phyloP scores from a whole-genome alignment of 2,113 vertebrate genomes.

The Heterocephalus glaber region DNA sequence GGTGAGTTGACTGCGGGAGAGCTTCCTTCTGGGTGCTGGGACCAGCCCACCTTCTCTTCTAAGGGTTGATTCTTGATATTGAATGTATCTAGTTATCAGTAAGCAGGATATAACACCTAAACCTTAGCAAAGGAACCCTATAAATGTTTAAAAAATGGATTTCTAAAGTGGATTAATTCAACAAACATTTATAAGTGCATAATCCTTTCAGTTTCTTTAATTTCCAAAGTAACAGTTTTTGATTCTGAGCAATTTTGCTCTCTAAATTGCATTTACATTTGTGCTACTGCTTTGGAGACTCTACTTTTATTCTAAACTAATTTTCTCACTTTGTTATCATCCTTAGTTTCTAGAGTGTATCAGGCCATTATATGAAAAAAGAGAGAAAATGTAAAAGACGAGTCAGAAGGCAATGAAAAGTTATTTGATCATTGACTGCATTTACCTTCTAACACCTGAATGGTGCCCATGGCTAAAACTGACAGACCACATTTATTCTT shows the following conservation, averaged over 20 bases:
- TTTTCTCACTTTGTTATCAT: neutral
- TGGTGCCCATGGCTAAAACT: neutral
- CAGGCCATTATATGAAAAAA: neutral
- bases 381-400: neutral
- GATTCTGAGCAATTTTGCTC: neutral
- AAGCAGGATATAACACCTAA: neutral
- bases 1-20: no score
- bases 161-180: constrained; percentile 28
- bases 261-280: neutral
- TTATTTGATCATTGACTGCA: neutral
- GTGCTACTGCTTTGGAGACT: neutral
- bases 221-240: neutral
- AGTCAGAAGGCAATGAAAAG: neutral
- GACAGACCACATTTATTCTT: neutral
- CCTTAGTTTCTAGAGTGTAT: neutral
- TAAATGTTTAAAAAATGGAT: constrained; percentile 8
- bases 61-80: neutral
- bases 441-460: constrained; percentile 23
- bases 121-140: neutral
- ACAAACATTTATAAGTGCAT: neutral
- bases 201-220: constrained; percentile 31
- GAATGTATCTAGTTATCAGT: neutral
- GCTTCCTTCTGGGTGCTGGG: no score
- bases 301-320: neutral
- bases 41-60: no score